Percentiles rank a stretch among this genome's conserved stretches.
These are phyloP conservation scores for Sceloporus tristichus DNA, from an alignment of 2,113 vertebrate genomes.

Conservation along the genomic window DNA sequence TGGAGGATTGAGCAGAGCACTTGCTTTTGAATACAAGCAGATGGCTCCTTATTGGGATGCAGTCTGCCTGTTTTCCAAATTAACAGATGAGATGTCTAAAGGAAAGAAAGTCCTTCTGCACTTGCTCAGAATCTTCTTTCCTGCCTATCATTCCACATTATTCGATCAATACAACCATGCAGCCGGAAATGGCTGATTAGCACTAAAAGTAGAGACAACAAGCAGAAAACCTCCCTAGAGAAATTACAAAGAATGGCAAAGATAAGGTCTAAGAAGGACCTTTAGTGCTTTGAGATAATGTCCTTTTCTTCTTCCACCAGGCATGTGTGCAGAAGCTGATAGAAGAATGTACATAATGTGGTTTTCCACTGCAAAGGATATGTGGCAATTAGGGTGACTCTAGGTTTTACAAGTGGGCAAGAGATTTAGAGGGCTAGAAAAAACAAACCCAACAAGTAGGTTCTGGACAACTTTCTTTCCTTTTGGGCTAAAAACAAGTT, in stretches of 20 bases:
- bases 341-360: not conserved
- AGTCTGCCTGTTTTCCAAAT: constrained; percentile 1
- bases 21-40: not conserved
- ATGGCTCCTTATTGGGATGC: not conserved
- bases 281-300: not conserved
- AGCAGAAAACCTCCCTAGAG: constrained; percentile 40
- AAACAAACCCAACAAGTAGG: not conserved
- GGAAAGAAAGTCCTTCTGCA: not conserved
- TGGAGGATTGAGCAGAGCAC: not conserved
- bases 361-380: not conserved
- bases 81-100: not conserved
- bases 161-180: constrained; percentile 2
- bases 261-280: constrained; percentile 41
- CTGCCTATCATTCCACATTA: constrained; percentile 1
- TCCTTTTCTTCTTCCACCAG: not conserved
- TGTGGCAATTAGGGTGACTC: not conserved
- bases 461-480: rapidly evolving
- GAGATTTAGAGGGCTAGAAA: not conserved
- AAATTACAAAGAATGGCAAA: constrained; percentile 13
- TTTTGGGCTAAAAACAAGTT: too few species aligned
- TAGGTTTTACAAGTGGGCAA: not conserved
- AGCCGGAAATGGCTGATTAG: constrained; percentile 38
- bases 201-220: constrained; percentile 13
- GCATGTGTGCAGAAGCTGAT: not conserved
- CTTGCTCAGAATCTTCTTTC: constrained; percentile 15